Conservation (phyloP, 2,888 invertebrate genomes). For the Hirtodrosophila confusa region DNA sequence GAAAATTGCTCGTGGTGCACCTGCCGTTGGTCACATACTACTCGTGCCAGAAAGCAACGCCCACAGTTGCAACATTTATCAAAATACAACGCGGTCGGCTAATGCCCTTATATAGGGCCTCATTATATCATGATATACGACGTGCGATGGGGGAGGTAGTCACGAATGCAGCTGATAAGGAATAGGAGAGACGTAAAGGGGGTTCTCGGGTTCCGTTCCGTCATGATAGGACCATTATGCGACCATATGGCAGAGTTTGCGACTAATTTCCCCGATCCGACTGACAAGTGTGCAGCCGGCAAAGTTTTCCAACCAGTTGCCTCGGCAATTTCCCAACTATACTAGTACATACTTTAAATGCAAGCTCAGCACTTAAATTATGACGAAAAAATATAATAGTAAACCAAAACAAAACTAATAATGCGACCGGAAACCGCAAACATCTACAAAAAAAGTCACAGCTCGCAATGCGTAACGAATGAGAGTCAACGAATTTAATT, state of each 20-base stretch:
- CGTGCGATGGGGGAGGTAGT: constrained; percentile 39
- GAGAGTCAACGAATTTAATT: constrained; percentile 57
- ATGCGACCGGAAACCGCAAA: constrained; percentile 66
- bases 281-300: constrained; percentile 10
- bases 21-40: constrained; percentile 59
- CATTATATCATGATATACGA: constrained; percentile 55
- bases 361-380: constrained; percentile 57
- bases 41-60: constrained; percentile 22
- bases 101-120: constrained; percentile 35
- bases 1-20: constrained; percentile 35
- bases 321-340: constrained; percentile 26
- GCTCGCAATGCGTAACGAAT: constrained; percentile 68
- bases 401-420: constrained; percentile 34
- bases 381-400: constrained; percentile 27
- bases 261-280: constrained; percentile 6
- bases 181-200: neutral
- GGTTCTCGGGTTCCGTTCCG: neutral
- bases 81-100: constrained; percentile 7
- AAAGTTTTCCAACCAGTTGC: constrained; percentile 49
- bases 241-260: constrained; percentile 14
- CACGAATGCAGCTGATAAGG: constrained; percentile 42
- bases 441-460: constrained; percentile 26
- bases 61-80: constrained; percentile 37
- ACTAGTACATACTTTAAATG: constrained; percentile 46
- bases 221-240: constrained; percentile 1